Evolutionary conservation across 2,113 vertebrate genomes (phyloP), one percentile per base, ranked within the genome.

Genomic region (Takifugu bimaculatus): DNA sequence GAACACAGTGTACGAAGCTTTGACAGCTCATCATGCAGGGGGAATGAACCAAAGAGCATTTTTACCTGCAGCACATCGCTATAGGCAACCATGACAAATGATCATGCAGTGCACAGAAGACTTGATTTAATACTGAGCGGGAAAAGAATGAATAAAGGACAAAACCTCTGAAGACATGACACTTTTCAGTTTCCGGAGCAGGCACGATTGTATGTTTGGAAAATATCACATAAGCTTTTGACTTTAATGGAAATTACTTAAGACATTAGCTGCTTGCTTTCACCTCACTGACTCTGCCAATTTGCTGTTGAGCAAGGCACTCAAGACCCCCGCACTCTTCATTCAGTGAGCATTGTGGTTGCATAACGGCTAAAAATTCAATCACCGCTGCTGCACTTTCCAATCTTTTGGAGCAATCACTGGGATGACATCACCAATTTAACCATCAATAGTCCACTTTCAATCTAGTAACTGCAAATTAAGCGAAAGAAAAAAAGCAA

Each of bases 291-390:
- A 50, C 48, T 10, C 48, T 25, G 14, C 20, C 7, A 5, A 26
- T 4, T 7, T 25, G 2, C 20, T 50, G n/a, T 26, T 50, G 48
- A 20, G 15, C 48, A 26, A 50, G 48, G 20, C n/a, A 48, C 14
- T n/a, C n/a, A 48, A 48, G 45, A 20, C 14, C 45, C 53, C 53
- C 15, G 20, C 4, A 39, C 20, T 5, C 2, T 7, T 39, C 32
- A 7, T 14, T 47, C 35, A 39, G 43, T 65, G 52, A 48, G 29
- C 50, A 35, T 39, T 61, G 57, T 72, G 54, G 49, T 65, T 68
- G 62, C 60, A 69, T 60, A 54, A 61, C 57, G 56, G 67, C 53
- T 62, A 4, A 42, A 47, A 73, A 27, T 64, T 67, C 76, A 74
- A 74, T 76, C 80, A 64, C 35, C 48, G 2, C 35, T 39, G 35